Base-by-base conservation (phyloP, 2,888 invertebrate genomes). In the Ophion costatus region DNA sequence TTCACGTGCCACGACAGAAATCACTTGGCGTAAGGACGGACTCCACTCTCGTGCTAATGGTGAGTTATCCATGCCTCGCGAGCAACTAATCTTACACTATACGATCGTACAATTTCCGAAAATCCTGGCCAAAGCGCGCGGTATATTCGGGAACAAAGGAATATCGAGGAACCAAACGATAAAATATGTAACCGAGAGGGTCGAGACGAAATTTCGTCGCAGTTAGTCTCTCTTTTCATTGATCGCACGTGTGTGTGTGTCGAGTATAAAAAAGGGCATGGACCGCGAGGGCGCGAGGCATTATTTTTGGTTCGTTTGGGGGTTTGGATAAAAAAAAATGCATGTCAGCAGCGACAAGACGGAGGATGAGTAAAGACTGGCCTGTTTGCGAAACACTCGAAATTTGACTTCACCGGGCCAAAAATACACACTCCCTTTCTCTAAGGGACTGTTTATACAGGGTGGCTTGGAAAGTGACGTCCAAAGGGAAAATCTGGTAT, bases 391-490 rank as follows among this genome's bases (percentile, higher is more conserved):
- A 84, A 89, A 89, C 92, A 91, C 92, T 92, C 90, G 87, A 92
- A 90, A 91, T 91, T 92, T 90, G 92, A 92, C 92, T 92, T 91
- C 89, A 89, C 42, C 79, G 10, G 87, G 89, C 91, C 89, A 90
- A 91, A 91, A 90, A 91, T 90, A 91, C 89, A 86, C 83, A 86
- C 42, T 79, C 84, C 87, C 84, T 87, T 87, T 86, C 80, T 86
- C 84, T 84, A 84, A 86, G 75, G 71, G 74, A 45, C 64, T 22
- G 5, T 59, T 10, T 59, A 22, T 59, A 59, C 22, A 59, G 10
- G 51, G 51, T 17, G 51, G 17, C 5, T 17, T 51, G 14, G 17
- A 51, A 51, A 38, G 38, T 38, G 38, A 38, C 38, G 38, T 17
- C 3, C 17, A 17, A 51, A 14, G 17, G 5, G 51, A 51, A 51